phyloP scores from a whole-genome alignment of 2,797 vertebrate genomes.

The Cossypha caffra region DNA sequence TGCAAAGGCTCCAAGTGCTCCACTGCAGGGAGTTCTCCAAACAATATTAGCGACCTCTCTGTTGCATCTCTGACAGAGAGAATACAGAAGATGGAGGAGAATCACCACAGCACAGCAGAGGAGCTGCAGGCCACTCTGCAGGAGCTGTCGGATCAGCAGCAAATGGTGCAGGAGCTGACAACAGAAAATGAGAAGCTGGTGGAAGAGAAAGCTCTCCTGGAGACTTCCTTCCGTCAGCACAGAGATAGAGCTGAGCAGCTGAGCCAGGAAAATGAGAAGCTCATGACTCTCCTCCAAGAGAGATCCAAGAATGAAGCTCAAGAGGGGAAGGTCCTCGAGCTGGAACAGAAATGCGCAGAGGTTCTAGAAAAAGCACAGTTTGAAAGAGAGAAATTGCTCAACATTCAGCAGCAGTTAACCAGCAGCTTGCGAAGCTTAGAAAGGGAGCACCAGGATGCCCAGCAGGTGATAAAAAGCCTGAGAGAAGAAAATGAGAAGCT shows the following conservation, averaged over 20 bases:
- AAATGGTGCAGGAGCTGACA: conserved; percentile 94
- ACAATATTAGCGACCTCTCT: conserved; percentile 80
- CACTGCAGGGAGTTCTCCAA: conserved; percentile 70
- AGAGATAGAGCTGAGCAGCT: conserved; percentile 88
- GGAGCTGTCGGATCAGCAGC: conserved; percentile 94
- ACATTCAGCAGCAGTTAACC: conserved; percentile 94
- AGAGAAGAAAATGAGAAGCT: conserved; percentile 85
- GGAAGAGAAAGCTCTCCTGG: conserved; percentile 90
- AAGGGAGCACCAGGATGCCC: conserved; percentile 87
- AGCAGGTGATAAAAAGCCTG: conserved; percentile 78
- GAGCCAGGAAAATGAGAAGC: conserved; percentile 89
- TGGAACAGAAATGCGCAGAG: conserved; percentile 89
- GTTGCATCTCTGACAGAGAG: conserved; percentile 88
- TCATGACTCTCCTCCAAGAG: conserved; percentile 85
- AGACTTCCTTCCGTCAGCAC: conserved; percentile 91
- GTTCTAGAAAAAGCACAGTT: conserved; percentile 90
- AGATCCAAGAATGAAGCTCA: conserved; percentile 82
- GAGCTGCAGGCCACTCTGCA: conserved; percentile 96
- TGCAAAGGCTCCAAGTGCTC: conserved; percentile 72
- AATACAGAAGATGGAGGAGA: conserved; percentile 97
- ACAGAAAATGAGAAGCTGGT: conserved; percentile 91
- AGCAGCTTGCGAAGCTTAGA: conserved; percentile 89
- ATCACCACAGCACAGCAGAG: conserved; percentile 93
- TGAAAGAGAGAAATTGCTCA: conserved; percentile 93
- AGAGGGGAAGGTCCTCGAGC: conserved; percentile 80